These are phyloP conservation scores for Moxostoma hubbsi DNA, from an alignment of 2,797 vertebrate genomes.

Conservation along the genomic window DNA sequence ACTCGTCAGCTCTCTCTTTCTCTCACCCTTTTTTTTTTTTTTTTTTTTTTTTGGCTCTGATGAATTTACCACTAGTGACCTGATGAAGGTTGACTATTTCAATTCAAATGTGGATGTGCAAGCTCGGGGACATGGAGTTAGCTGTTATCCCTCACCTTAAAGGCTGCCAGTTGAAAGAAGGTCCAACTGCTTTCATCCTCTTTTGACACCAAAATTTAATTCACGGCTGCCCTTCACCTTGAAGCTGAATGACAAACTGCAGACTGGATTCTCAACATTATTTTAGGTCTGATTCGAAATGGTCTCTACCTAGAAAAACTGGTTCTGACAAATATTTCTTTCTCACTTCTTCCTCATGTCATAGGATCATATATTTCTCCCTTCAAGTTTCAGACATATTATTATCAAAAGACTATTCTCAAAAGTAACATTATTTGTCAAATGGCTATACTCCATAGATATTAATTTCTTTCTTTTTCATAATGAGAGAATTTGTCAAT, in stretches of 20 bases:
- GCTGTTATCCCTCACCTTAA: conserved; percentile 28
- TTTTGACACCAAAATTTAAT: conserved; percentile 39
- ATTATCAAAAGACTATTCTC: background rate
- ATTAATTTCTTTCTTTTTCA: conserved; percentile 14
- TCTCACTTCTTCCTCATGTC: background rate
- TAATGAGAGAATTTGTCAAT: background rate
- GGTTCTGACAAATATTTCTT: background rate
- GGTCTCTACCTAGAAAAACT: conserved; percentile 7
- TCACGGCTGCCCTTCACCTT: conserved; percentile 44
- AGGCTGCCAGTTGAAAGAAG: conserved; percentile 48
- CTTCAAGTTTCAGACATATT: background rate
- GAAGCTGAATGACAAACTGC: conserved; percentile 51
- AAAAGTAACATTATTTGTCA: background rate
- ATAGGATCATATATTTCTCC: conserved; percentile 23
- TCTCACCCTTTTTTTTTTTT: background rate
- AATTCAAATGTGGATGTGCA: background rate
- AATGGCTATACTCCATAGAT: background rate
- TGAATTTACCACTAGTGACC: background rate
- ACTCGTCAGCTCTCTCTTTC: background rate
- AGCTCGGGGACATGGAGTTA: conserved; percentile 11
- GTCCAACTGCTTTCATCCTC: conserved; percentile 46
- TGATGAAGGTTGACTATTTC: conserved; percentile 10
- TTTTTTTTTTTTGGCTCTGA: background rate
- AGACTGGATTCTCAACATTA: conserved; percentile 10
- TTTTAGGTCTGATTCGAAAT: conserved; percentile 25